Evolutionary conservation across 2,113 vertebrate genomes (phyloP).

Genomic region (Corythornis cristatus): DNA sequence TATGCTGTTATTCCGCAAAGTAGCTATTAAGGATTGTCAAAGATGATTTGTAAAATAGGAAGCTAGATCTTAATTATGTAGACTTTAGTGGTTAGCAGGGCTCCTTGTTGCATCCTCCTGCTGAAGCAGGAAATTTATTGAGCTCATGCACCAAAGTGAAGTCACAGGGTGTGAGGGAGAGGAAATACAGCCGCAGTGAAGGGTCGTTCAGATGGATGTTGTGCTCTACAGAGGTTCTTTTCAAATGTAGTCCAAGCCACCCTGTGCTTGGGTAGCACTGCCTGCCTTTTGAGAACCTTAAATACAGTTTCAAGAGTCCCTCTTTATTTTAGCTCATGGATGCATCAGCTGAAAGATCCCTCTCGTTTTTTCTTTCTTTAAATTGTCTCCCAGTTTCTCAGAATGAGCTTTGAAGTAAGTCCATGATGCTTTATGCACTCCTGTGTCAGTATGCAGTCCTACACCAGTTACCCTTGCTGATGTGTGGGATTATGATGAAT

Average conservation of each 20-base stretch:
- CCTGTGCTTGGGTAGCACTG: background rate
- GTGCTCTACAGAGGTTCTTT: background rate
- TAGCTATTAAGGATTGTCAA: conserved; percentile 20
- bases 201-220: background rate
- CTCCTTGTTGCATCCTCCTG: background rate
- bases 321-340: background rate
- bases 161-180: background rate
- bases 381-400: background rate
- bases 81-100: background rate
- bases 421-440: background rate
- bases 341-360: background rate
- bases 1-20: conserved; percentile 10
- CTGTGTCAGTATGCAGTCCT: background rate
- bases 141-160: background rate
- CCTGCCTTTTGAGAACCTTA: background rate
- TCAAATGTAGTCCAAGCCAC: background rate
- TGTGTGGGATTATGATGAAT: background rate
- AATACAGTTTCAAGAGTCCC: background rate
- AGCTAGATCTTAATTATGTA: background rate
- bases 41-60: conserved; percentile 13
- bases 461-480: background rate
- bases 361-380: background rate
- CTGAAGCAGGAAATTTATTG: background rate
- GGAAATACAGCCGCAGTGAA: background rate
- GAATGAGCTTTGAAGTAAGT: background rate